Percentiles rank a stretch among this genome's conserved stretches.
phyloP scores from a whole-genome alignment of 2,797 vertebrate species.

The Apogon hyalosoma region DNA sequence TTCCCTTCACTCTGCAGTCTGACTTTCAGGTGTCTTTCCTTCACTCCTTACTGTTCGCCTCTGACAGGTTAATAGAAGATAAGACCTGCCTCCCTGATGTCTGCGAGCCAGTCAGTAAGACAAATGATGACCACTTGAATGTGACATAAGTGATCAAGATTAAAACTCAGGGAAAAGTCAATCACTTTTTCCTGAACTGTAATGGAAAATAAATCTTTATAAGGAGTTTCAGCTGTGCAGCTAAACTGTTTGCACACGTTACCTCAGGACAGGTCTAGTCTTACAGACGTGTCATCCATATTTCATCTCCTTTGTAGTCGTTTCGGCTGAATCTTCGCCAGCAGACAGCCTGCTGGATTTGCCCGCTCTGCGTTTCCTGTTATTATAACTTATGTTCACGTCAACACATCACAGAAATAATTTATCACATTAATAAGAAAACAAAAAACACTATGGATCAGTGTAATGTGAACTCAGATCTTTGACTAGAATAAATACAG shows the following conservation, averaged over 20 bases:
- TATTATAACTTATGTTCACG: constrained; percentile 10
- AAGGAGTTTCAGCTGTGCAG: not conserved
- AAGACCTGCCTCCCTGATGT: too few relatives aligned
- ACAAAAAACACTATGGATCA: constrained; percentile 4
- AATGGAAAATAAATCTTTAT: not conserved
- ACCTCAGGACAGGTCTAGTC: constrained; percentile 1
- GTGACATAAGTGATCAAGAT: not conserved
- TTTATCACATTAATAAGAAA: constrained; percentile 14
- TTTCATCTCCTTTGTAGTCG: constrained; percentile 25
- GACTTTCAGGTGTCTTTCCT: too few relatives aligned
- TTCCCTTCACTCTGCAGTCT: too few relatives aligned
- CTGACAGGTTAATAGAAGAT: too few relatives aligned
- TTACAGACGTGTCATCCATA: constrained; percentile 3
- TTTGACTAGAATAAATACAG: not conserved
- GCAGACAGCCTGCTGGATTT: not conserved
- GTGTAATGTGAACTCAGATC: not conserved
- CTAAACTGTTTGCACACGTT: constrained; percentile 25
- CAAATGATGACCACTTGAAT: too few relatives aligned
- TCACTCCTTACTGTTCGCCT: too few relatives aligned
- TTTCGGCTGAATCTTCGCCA: constrained; percentile 6
- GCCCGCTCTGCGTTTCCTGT: constrained; percentile 10
- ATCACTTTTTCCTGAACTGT: not conserved
- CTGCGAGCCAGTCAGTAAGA: too few relatives aligned
- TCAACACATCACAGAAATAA: not conserved
- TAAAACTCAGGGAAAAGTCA: not conserved